Conservation (phyloP, 2,888 invertebrate species). For the Trachelus iudaicus region DNA sequence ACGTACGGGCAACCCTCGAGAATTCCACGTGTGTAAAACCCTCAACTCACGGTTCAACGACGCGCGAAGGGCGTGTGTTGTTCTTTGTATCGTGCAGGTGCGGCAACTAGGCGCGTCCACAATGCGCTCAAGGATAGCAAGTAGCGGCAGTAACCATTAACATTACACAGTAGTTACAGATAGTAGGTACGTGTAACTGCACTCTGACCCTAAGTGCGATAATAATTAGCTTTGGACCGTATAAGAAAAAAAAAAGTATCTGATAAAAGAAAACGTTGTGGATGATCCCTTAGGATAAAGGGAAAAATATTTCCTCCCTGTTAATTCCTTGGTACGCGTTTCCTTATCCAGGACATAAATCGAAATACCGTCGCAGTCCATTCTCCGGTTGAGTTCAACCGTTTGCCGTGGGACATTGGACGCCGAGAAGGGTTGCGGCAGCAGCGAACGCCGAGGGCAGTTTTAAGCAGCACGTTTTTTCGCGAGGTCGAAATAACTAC, state of each 20-base stretch:
- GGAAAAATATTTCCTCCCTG: background rate
- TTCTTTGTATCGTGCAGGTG: constrained; percentile 12
- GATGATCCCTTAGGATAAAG: background rate
- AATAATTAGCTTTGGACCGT: background rate
- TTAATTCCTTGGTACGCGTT: background rate
- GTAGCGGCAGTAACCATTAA: background rate
- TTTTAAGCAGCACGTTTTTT: background rate
- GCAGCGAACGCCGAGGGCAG: background rate
- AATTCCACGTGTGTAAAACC: background rate
- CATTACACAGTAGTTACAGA: background rate
- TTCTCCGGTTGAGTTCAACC: background rate
- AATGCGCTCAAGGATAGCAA: background rate
- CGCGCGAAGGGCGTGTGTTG: background rate
- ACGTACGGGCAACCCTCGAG: background rate
- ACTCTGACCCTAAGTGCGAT: background rate
- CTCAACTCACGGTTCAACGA: constrained; percentile 4
- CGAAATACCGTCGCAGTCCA: background rate
- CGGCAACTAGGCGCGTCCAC: constrained; percentile 1
- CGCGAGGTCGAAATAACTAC: background rate
- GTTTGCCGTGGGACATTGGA: background rate
- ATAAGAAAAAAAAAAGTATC: background rate
- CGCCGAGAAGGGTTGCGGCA: background rate
- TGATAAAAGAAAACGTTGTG: background rate
- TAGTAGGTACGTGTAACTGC: background rate
- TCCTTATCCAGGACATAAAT: background rate